Conservation (phyloP, 1,140 invertebrate species). For the Drosophila oshimai region DNA sequence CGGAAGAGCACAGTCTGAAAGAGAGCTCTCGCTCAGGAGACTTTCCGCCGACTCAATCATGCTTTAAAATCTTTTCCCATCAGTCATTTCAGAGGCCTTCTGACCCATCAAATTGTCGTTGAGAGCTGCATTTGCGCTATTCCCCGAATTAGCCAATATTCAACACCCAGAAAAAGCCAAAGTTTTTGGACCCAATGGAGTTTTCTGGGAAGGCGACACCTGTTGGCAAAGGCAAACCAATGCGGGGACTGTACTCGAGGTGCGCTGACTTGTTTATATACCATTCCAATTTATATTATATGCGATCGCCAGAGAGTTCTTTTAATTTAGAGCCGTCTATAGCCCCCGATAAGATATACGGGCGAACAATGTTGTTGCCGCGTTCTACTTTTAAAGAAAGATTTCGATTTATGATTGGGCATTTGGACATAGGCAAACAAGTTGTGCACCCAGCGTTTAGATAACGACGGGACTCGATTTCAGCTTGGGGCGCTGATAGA, state of each 20-base stretch:
- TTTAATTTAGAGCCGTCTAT: slow-evolving; percentile 65
- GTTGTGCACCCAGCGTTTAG: slow-evolving; percentile 37
- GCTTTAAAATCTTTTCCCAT: not conserved
- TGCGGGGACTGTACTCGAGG: slow-evolving; percentile 15
- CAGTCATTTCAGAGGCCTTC: slow-evolving; percentile 8
- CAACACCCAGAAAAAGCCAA: not conserved
- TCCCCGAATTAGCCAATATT: not conserved
- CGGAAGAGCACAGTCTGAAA: not conserved
- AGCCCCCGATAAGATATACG: slow-evolving; percentile 62
- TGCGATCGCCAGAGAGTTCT: slow-evolving; percentile 39
- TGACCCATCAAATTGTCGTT: not conserved
- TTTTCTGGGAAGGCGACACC: not conserved
- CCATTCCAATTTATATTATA: slow-evolving; percentile 58
- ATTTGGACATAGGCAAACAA: slow-evolving; percentile 70
- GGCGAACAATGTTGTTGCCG: slow-evolving; percentile 31
- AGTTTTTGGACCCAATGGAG: not conserved
- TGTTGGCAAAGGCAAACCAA: not conserved
- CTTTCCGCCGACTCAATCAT: not conserved
- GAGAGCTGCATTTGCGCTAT: not conserved
- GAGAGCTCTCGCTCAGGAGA: not conserved
- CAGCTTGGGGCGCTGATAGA: not conserved
- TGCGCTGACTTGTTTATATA: slow-evolving; percentile 50
- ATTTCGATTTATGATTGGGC: slow-evolving; percentile 71
- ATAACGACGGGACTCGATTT: slow-evolving; percentile 37
- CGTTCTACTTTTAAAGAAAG: slow-evolving; percentile 70